phyloP scores from a whole-genome alignment of 2,113 vertebrate species.

The Heterochromis multidens region DNA sequence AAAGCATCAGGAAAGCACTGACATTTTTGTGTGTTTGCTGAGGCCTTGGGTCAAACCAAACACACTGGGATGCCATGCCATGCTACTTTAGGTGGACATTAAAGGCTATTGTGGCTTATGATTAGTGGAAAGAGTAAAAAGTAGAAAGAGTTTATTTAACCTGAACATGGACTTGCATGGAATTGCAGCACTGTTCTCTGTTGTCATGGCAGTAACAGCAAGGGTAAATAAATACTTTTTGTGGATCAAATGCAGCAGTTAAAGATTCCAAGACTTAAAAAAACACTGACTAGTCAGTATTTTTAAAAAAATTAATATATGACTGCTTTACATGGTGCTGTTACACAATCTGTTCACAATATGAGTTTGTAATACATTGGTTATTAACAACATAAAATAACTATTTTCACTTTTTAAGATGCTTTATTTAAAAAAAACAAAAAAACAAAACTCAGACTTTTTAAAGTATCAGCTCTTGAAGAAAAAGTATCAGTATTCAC shows the following conservation, averaged over 20 bases:
- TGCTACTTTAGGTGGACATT: not conserved
- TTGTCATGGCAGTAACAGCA: not conserved
- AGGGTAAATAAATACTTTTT: too few relatives aligned
- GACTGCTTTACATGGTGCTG: too few relatives aligned
- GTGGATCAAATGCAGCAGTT: too few relatives aligned
- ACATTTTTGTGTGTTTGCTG: not conserved
- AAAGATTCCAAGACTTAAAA: too few relatives aligned
- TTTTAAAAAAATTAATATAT: too few relatives aligned
- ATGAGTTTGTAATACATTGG: too few relatives aligned
- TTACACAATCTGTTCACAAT: too few relatives aligned
- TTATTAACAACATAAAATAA: too few relatives aligned
- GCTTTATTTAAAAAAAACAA: not conserved
- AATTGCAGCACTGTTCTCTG: not conserved
- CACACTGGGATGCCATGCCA: not conserved
- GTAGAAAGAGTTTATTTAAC: too few relatives aligned
- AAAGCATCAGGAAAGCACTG: not conserved
- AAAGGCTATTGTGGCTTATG: not conserved
- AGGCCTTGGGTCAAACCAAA: not conserved
- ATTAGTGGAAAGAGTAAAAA: not conserved
- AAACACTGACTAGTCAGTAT: too few relatives aligned
- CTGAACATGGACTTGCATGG: too few relatives aligned
- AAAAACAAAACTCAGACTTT: not conserved
- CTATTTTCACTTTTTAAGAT: not conserved
- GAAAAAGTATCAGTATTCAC: not conserved
- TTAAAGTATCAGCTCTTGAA: not conserved